phyloP scores from a whole-genome alignment of 2,113 vertebrate species.

The Pandion haliaetus region DNA sequence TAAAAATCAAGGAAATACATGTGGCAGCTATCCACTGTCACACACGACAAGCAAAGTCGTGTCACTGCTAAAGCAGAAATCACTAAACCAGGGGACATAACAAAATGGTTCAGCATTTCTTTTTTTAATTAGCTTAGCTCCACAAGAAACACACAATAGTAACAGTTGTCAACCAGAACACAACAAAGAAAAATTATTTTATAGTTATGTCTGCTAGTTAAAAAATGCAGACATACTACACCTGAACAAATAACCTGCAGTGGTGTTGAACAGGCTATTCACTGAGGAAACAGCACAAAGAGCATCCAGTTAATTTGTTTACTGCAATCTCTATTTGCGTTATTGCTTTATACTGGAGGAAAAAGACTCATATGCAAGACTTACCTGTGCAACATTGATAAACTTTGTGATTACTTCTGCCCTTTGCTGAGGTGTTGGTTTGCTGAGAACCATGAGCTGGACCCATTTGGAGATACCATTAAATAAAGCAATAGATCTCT shows the following conservation, averaged over 20 bases:
- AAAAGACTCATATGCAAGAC: background rate
- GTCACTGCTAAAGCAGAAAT: background rate
- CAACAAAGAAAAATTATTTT: background rate
- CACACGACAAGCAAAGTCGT: background rate
- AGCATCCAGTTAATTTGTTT: background rate
- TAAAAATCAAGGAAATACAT: background rate
- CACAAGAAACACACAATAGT: background rate
- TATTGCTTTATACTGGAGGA: background rate
- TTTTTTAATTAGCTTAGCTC: background rate
- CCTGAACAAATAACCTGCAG: background rate
- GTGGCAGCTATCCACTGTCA: background rate
- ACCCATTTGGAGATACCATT: conserved; percentile 98
- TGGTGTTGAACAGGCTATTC: background rate
- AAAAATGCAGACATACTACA: background rate
- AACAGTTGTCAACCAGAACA: background rate
- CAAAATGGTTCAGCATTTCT: background rate
- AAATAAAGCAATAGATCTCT: conserved; percentile 95
- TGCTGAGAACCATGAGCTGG: conserved; percentile 97
- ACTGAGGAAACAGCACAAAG: background rate
- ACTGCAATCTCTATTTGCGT: background rate
- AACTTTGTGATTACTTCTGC: conserved; percentile 97
- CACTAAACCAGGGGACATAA: background rate
- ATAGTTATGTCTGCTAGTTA: background rate
- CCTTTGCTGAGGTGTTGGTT: conserved; percentile 92
- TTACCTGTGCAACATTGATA: conserved; percentile 95